Evolutionary conservation across 2,797 vertebrate genomes (phyloP).

Genomic region (Hypotaenidia okinawae): DNA sequence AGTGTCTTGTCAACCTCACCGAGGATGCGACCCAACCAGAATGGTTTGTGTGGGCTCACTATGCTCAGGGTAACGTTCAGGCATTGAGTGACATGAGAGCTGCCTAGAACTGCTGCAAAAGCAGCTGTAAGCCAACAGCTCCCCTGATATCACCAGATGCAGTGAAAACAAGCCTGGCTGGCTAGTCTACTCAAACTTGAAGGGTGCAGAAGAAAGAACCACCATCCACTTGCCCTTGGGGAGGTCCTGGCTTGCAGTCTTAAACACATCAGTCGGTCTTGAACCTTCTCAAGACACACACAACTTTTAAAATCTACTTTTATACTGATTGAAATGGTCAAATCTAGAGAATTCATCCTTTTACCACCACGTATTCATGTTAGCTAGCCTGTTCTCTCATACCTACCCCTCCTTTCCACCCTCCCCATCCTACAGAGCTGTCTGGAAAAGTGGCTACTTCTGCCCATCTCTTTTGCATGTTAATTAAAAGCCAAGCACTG

Average conservation of each 20-base stretch:
- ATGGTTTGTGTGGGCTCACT: background rate
- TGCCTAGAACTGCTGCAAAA: background rate
- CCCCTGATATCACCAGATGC: background rate
- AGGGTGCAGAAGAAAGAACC: background rate
- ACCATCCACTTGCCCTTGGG: no score
- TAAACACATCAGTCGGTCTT: no score
- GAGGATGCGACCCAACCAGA: background rate
- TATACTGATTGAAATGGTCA: background rate
- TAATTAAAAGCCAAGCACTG: background rate
- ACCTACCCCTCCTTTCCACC: background rate
- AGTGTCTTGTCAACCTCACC: background rate
- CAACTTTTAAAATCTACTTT: background rate
- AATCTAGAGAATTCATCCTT: background rate
- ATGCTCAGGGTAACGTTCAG: background rate
- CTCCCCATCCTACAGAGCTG: background rate
- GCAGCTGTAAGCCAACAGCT: background rate
- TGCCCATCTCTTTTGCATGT: background rate
- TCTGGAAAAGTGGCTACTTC: background rate
- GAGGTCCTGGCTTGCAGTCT: no score
- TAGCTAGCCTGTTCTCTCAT: background rate
- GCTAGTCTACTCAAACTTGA: background rate
- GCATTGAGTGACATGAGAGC: background rate
- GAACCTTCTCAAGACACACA: no score
- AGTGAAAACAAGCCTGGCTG: background rate
- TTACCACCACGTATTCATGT: background rate